Evolutionary conservation across 1,140 invertebrate genomes (phyloP).

Genomic region (Melipona quadrifasciata): DNA sequence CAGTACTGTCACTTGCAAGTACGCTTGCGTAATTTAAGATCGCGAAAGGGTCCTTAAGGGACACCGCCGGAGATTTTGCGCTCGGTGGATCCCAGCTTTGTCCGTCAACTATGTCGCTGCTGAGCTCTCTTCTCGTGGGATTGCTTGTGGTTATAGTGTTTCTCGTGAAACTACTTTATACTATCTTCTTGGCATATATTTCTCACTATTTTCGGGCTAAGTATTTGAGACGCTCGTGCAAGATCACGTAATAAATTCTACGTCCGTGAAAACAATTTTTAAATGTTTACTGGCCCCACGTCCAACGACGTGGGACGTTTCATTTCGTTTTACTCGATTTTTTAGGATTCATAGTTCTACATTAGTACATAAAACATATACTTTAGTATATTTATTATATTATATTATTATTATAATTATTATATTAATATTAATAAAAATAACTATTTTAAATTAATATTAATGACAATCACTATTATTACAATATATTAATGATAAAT

Average conservation of each 20-base stretch:
- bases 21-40: conserved; percentile 53
- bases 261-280: not conserved
- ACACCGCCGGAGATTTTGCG: not conserved
- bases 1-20: not conserved
- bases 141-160: not conserved
- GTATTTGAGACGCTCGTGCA: not conserved
- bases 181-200: not conserved
- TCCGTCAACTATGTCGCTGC: conserved; percentile 13
- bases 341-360: not conserved
- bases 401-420: too few relatives aligned
- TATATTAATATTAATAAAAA: too few relatives aligned
- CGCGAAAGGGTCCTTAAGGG: conserved; percentile 49
- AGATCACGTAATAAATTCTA: not conserved
- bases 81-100: conserved; percentile 7
- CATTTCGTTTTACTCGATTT: not conserved
- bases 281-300: not conserved
- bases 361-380: not conserved
- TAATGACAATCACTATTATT: too few relatives aligned
- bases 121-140: conserved; percentile 32
- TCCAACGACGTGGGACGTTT: not conserved
- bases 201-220: not conserved
- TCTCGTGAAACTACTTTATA: not conserved
- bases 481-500: too few relatives aligned
- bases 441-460: too few relatives aligned
- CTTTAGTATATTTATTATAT: not conserved